phyloP scores from a whole-genome alignment of 37 sponge, comb jelly and placozoan species.

The Mnemiopsis leidyi region DNA sequence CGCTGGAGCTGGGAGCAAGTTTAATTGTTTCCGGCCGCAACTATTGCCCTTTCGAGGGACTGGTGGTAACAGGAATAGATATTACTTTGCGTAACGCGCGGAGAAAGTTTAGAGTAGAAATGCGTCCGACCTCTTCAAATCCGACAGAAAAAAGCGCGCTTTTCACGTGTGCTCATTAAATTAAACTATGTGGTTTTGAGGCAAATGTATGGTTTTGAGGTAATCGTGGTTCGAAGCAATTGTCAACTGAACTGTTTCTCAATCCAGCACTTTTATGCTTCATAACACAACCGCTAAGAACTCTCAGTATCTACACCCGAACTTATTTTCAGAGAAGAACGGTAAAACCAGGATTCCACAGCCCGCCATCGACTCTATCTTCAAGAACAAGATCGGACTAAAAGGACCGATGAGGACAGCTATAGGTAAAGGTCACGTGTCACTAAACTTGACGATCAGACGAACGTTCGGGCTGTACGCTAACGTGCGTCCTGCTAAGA shows the following conservation, averaged over 20 bases:
- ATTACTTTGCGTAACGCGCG: neutral
- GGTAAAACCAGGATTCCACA: constrained; percentile 85
- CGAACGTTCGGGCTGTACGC: constrained; percentile 94
- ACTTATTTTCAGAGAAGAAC: constrained; percentile 41
- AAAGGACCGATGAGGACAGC: constrained; percentile 98
- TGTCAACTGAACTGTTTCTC: too few relatives aligned
- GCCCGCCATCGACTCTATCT: constrained; percentile 85
- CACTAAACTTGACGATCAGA: constrained; percentile 94
- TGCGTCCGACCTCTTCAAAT: neutral
- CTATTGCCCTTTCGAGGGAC: too few relatives aligned
- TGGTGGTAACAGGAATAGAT: neutral
- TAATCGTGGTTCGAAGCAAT: too few relatives aligned
- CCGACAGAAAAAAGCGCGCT: neutral
- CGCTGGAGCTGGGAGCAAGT: too few relatives aligned
- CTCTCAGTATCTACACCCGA: too few relatives aligned
- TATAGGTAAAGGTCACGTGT: constrained; percentile 96
- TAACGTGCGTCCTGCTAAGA: constrained; percentile 92
- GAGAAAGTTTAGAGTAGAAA: neutral
- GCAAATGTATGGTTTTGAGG: too few relatives aligned
- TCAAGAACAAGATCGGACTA: constrained; percentile 92
- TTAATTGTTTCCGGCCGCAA: too few relatives aligned
- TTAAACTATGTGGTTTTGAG: too few relatives aligned
- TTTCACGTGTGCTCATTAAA: neutral
- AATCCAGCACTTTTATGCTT: too few relatives aligned
- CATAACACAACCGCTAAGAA: too few relatives aligned